phyloP scores from a whole-genome alignment of 1,140 invertebrate genomes.

The Pseudobourletiella spinata region DNA sequence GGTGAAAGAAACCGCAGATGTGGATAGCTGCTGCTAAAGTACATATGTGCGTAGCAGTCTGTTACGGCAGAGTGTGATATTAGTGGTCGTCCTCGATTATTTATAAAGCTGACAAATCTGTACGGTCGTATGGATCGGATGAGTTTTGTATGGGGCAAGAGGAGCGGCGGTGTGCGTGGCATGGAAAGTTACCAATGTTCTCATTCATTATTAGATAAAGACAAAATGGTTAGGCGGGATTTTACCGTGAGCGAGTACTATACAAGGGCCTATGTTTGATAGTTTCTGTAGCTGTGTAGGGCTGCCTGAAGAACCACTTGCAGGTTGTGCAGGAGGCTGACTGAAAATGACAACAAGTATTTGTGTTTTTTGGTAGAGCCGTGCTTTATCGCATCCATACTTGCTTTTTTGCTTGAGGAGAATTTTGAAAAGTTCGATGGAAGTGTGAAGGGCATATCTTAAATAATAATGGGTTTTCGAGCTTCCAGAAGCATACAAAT shows the following conservation, averaged over 20 bases:
- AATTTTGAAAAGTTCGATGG: too few species aligned
- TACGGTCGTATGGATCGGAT: too few species aligned
- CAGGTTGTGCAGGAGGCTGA: neutral
- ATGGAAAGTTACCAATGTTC: neutral
- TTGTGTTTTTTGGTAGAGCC: neutral
- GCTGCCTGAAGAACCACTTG: neutral
- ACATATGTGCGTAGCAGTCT: neutral
- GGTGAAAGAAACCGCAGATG: neutral
- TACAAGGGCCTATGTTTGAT: neutral
- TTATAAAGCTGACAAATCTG: too few species aligned
- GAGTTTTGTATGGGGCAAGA: neutral
- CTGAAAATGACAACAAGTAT: neutral
- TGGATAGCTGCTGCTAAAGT: neutral
- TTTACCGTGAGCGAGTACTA: too few species aligned
- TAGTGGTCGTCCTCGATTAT: too few species aligned
- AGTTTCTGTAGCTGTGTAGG: neutral
- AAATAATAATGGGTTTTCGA: neutral
- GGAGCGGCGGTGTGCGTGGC: neutral
- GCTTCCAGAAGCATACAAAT: neutral
- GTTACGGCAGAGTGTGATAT: neutral
- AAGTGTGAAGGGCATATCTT: too few species aligned
- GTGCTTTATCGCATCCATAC: neutral
- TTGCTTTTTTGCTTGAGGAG: too few species aligned
- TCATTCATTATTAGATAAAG: neutral
- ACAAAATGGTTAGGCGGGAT: too few species aligned